Evolutionary conservation across 2,113 vertebrate genomes (phyloP), one percentile per base, ranked within the genome.

Genomic region (Sarotherodon lohbergeri): DNA sequence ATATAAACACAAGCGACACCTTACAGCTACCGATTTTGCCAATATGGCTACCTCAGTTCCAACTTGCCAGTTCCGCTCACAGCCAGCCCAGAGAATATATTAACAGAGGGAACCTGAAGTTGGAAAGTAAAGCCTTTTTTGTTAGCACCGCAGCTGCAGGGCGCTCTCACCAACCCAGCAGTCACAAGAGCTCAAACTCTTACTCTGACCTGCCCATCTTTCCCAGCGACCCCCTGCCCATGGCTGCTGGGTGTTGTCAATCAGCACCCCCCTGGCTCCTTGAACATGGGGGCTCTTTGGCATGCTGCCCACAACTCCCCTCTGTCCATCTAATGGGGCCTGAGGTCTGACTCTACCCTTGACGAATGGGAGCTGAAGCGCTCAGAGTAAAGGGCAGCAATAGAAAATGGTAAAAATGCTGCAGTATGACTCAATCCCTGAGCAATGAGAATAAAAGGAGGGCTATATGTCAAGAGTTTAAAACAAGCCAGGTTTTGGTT

Each of bases 211-310:
- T 90, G 89, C 82, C 86, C 92, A 91, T 94, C 94, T 92, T 92
- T 92, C 90, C 90, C 87, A 81, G 93, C 87, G 11, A 89, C 89
- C 86, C 59, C 89, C 81, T 90, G 86, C 86, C 89, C 86, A 82
- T 89, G 86, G 90, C 93, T 95, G 94, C 94, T 95, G 96, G 95
- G 92, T 59, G 91, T 90, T 92, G 94, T 96, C 95, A 94, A 89
- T 96, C 95, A 95, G 88, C 96, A 95, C 91, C 85, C 27, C 14
- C 76, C 80, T 22, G 34, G 68, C 82, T 92, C 90, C 91, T 87
- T 94, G 85, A 94, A 94, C 94, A 91, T 82, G 89, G 89, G 88
- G 94, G 88, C 87, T 90, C 84, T 88, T 91, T 95, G 94, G 94
- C 94, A 87, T 3, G 13, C 83, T 78, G 90, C 90, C 92, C 87